A percentile compares a stretch with the other conserved stretches of the same genome.
phyloP scores from a whole-genome alignment of 2,797 vertebrate genomes.

The Steatocranus sp. region DNA sequence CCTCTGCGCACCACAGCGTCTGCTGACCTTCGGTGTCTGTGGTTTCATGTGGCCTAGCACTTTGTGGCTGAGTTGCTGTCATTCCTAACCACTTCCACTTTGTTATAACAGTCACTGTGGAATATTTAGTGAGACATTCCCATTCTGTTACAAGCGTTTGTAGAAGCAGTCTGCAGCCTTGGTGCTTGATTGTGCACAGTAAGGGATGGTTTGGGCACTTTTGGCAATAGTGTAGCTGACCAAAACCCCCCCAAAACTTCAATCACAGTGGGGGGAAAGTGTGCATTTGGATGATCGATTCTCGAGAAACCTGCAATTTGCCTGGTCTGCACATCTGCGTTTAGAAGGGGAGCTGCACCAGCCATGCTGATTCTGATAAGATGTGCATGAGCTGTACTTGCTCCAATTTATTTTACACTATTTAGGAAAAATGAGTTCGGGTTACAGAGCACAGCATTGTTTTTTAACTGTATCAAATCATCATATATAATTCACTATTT shows the following conservation, averaged over 20 bases:
- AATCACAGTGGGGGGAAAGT: neutral
- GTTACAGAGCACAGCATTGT: neutral
- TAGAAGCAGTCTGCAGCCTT: neutral
- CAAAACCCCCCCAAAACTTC: accelerated
- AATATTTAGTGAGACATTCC: neutral
- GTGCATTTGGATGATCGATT: neutral
- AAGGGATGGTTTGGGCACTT: neutral
- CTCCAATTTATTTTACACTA: neutral
- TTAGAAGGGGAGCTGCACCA: neutral
- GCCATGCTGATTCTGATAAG: neutral
- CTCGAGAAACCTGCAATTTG: neutral
- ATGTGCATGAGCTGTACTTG: neutral
- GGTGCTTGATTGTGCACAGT: neutral
- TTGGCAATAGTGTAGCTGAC: neutral
- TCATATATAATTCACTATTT: neutral
- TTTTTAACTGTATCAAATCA: neutral
- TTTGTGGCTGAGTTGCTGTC: neutral
- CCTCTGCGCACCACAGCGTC: neutral
- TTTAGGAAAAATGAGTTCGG: neutral
- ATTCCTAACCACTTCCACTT: neutral
- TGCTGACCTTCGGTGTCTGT: neutral
- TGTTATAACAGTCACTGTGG: neutral
- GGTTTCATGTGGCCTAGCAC: neutral
- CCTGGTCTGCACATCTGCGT: neutral
- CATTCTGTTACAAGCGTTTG: neutral